A percentile compares a stretch with the other conserved stretches of the same genome.
Evolutionary conservation across 2,888 invertebrate species (phyloP).

Genomic region (Apotomis turbidana): DNA sequence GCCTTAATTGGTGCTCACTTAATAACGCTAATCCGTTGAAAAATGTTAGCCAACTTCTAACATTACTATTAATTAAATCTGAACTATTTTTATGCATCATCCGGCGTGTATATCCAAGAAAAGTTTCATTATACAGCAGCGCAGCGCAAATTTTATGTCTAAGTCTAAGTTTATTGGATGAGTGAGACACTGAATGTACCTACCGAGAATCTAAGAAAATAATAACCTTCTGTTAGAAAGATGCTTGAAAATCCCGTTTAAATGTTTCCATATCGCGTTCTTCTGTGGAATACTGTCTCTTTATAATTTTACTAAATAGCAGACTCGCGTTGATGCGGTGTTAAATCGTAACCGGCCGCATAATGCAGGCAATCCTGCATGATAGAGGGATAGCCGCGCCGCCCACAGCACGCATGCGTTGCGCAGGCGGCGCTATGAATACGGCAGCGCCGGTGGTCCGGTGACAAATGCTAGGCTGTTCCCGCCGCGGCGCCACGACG

Average conservation of each 20-base stretch:
- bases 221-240: too few relatives aligned
- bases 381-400: slow-evolving; percentile 50
- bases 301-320: not conserved
- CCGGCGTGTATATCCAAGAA: not conserved
- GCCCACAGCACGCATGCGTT: slow-evolving; percentile 69
- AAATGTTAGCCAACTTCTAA: not conserved
- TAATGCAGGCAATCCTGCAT: slow-evolving; percentile 40
- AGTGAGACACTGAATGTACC: too few relatives aligned
- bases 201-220: too few relatives aligned
- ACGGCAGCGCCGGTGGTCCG: slow-evolving; percentile 80
- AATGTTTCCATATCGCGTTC: not conserved
- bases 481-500: slow-evolving; percentile 73
- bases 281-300: too few relatives aligned
- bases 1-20: not conserved
- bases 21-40: not conserved
- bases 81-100: not conserved
- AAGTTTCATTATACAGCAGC: not conserved
- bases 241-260: too few relatives aligned
- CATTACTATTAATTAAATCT: not conserved
- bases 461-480: slow-evolving; percentile 79
- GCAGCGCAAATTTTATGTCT: not conserved
- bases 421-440: slow-evolving; percentile 79
- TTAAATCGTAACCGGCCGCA: slow-evolving; percentile 35
- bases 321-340: slow-evolving; percentile 47
- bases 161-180: too few relatives aligned